A percentile compares a stretch with the other conserved stretches of the same genome.
Conservation (phyloP, 2,888 invertebrate species). For the Teleiodes luculella region DNA sequence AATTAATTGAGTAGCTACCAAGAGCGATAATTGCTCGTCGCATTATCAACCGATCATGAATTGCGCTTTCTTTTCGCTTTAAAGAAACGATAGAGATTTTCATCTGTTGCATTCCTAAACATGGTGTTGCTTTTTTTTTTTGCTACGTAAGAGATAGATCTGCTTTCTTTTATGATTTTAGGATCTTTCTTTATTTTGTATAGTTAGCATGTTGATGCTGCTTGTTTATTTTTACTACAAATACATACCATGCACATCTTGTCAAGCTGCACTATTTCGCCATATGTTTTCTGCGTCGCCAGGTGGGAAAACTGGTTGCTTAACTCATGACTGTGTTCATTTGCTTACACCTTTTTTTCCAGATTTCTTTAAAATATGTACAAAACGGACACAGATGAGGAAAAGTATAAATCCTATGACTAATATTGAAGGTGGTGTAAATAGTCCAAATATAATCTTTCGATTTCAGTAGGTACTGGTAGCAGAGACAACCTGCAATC, state of each 20-base stretch:
- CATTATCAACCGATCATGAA: constrained; percentile 38
- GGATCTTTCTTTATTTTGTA: no score
- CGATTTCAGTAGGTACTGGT: not conserved
- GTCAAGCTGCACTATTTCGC: constrained; percentile 36
- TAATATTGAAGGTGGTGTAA: no score
- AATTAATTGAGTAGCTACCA: constrained; percentile 46
- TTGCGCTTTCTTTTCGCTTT: constrained; percentile 44
- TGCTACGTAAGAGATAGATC: not conserved
- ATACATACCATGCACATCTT: not conserved
- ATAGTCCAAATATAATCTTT: no score
- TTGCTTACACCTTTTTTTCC: constrained; percentile 23
- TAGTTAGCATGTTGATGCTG: no score
- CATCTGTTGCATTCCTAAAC: constrained; percentile 24
- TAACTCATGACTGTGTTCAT: constrained; percentile 51
- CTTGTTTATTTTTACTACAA: no score
- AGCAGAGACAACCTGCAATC: not conserved
- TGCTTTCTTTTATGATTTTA: not conserved
- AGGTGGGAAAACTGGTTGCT: constrained; percentile 55
- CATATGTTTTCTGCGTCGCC: constrained; percentile 31
- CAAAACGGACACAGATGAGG: not conserved
- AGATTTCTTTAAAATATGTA: constrained; percentile 35
- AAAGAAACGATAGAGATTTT: constrained; percentile 25
- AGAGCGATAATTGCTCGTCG: constrained; percentile 42
- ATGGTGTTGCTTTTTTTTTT: constrained; percentile 2
- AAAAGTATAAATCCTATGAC: not conserved